These are phyloP conservation scores for Eptesicus fuscus DNA, from an alignment of 2,113 vertebrate genomes.

Conservation along the genomic window DNA sequence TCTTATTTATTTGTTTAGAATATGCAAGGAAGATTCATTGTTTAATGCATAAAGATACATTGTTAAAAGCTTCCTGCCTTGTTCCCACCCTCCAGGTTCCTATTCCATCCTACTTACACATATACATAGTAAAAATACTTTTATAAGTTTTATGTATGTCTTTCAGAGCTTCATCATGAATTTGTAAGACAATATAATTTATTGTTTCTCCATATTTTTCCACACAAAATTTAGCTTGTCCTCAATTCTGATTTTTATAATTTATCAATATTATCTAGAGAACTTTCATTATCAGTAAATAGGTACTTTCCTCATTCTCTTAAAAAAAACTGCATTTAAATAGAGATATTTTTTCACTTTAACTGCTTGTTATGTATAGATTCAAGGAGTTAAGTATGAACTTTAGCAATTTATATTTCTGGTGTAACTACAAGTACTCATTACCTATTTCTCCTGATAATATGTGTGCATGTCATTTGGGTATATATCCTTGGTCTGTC, in stretches of 20 bases:
- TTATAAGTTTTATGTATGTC: neutral
- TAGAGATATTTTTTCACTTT: neutral
- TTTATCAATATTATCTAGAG: neutral
- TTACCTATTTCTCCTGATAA: neutral
- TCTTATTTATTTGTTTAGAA: neutral
- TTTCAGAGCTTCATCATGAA: neutral
- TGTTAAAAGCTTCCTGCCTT: neutral
- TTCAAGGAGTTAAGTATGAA: neutral
- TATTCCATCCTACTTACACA: neutral
- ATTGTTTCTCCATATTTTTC: neutral
- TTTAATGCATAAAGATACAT: neutral
- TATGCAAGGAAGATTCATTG: neutral
- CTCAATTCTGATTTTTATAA: neutral
- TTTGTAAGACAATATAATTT: neutral
- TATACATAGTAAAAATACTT: neutral
- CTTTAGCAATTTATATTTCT: neutral
- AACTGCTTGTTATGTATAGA: neutral
- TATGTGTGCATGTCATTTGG: neutral
- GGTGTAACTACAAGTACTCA: neutral
- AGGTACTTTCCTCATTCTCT: neutral
- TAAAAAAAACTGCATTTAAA: neutral
- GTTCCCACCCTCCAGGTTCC: neutral
- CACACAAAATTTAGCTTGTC: neutral
- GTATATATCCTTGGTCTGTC: neutral
- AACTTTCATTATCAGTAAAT: neutral